These are phyloP conservation scores for Anguilla rostrata DNA, from an alignment of 2,113 vertebrate genomes.

Conservation along the genomic window DNA sequence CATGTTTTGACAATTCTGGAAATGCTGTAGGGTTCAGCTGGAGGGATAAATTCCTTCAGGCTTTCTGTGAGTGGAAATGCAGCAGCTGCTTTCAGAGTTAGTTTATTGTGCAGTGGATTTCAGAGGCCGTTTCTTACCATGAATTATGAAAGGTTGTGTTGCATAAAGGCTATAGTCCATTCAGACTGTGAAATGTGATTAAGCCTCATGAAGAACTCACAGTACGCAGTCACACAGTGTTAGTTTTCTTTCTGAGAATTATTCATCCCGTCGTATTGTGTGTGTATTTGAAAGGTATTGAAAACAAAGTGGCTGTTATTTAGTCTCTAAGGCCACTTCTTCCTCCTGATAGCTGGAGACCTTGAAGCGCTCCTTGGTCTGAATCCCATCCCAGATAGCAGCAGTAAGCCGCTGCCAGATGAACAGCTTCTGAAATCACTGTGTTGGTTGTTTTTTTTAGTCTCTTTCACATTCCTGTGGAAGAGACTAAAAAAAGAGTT, in stretches of 20 bases:
- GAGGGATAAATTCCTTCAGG: not conserved
- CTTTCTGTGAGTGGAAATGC: not conserved
- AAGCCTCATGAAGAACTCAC: not conserved
- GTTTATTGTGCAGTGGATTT: not conserved
- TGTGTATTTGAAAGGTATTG: slow-evolving; percentile 38
- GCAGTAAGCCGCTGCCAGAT: slow-evolving; percentile 45
- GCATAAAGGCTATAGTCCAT: slow-evolving; percentile 3
- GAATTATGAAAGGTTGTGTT: slow-evolving; percentile 1
- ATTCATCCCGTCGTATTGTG: not conserved
- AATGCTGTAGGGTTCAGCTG: not conserved
- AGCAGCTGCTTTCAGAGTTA: not conserved
- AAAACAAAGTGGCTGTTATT: slow-evolving; percentile 53
- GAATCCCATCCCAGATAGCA: slow-evolving; percentile 48
- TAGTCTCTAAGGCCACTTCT: slow-evolving; percentile 54
- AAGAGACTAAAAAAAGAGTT: not conserved
- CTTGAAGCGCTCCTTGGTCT: slow-evolving; percentile 45
- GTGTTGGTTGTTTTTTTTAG: slow-evolving; percentile 14
- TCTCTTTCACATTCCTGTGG: not conserved
- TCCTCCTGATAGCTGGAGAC: slow-evolving; percentile 56
- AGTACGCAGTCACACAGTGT: not conserved
- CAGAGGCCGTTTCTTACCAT: not conserved
- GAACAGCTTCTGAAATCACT: slow-evolving; percentile 55
- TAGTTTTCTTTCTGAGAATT: not conserved
- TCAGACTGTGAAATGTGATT: slow-evolving; percentile 23
- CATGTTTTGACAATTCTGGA: not conserved